phyloP scores from a whole-genome alignment of 2,113 vertebrate genomes.

The Osmerus mordax region DNA sequence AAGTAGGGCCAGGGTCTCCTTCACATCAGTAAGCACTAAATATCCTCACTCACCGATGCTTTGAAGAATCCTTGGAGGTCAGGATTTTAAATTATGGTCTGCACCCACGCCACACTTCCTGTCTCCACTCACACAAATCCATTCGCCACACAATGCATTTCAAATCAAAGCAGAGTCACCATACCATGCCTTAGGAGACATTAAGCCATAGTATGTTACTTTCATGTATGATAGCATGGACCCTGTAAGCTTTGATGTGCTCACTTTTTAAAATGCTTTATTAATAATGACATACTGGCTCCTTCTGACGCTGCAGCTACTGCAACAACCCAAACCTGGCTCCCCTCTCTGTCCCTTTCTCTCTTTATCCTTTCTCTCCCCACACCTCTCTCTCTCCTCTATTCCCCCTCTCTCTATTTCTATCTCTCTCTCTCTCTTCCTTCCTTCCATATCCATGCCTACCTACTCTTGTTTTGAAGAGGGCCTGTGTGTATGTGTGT shows the following conservation, averaged over 20 bases:
- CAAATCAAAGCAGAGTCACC: slow-evolving; percentile 76
- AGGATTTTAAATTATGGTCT: slow-evolving; percentile 73
- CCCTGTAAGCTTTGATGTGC: slow-evolving; percentile 76
- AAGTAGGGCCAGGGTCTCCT: slow-evolving; percentile 18
- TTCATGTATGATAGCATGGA: slow-evolving; percentile 76
- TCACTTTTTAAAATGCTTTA: slow-evolving; percentile 74
- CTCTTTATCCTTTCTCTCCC: slow-evolving; percentile 44
- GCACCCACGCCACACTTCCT: slow-evolving; percentile 54
- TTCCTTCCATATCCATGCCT: slow-evolving; percentile 40
- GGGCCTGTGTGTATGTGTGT: slow-evolving; percentile 57
- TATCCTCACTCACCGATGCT: slow-evolving; percentile 60
- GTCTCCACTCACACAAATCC: slow-evolving; percentile 71
- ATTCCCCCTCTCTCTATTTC: background rate
- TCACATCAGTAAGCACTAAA: slow-evolving; percentile 51
- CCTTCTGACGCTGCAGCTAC: slow-evolving; percentile 55
- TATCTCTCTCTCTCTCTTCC: slow-evolving; percentile 27
- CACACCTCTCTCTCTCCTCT: background rate
- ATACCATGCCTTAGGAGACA: slow-evolving; percentile 76
- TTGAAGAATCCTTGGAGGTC: slow-evolving; percentile 75
- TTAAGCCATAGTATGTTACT: slow-evolving; percentile 77
- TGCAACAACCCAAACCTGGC: slow-evolving; percentile 33
- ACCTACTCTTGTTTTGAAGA: slow-evolving; percentile 54
- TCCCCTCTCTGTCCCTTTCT: background rate
- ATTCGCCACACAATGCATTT: slow-evolving; percentile 80
- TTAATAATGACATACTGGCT: slow-evolving; percentile 73